Evolutionary conservation across 2,113 vertebrate species (phyloP), one percentile per base, ranked within the genome.

Genomic region (Noturus placidus): DNA sequence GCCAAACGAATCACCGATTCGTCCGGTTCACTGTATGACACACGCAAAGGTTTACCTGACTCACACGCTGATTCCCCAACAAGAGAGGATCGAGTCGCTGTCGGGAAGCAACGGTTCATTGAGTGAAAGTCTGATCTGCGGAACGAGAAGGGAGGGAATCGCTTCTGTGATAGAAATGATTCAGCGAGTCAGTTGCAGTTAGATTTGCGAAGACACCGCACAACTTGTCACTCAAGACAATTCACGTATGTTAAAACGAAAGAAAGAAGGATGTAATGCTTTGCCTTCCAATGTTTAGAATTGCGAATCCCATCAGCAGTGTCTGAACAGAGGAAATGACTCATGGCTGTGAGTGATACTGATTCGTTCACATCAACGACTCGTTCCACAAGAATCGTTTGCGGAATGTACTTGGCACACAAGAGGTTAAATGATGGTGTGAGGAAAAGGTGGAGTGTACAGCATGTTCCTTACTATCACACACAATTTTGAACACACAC

Each of bases 391-490:
- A 77, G 42, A 77, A 27, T 77, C 25, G 11, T n/a, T 78, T n/a
- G 11, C 46, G 46, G 46, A 9, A 50, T 50, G 10, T 50, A 50
- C 46, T 50, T 50, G 46, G 1, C 9, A 50, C 46, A 50, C 8
- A 1, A 50, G 82, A 80, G 89, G 83, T 83, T 46, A 91, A 91
- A 89, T 89, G 91, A 89, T 89, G 90, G 84, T 89, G 69, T 52
- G n/a, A n/a, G 67, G n/a, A 57, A 70, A 74, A 59, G 61, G 79
- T 65, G 63, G 14, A 38, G 54, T 57, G 46, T 80, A 78, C n/a
- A 50, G n/a, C 52, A 22, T 52, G 85, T 82, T 35, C 33, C 59
- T 25, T 46, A 30, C 19, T 11, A 56, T 79, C 52, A 79, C 77
- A 79, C 50, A 30, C 77, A 50, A 15, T 30, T 56, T 33, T 17